These are phyloP conservation scores for Psittacula echo DNA, from an alignment of 2,797 vertebrate genomes.

Conservation along the genomic window DNA sequence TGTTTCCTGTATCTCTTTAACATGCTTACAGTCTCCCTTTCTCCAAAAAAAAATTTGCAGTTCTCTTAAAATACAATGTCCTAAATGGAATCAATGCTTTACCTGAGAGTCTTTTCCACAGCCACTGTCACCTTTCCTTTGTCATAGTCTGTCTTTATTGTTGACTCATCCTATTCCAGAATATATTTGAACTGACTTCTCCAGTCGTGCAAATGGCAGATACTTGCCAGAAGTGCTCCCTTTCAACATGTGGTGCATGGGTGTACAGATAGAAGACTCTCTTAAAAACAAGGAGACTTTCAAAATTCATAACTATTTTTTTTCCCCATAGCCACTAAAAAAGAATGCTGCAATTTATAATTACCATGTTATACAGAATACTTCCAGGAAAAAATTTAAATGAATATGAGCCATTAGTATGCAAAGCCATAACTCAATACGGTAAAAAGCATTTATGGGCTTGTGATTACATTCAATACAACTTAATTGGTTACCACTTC, in stretches of 20 bases:
- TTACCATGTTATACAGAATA: not conserved
- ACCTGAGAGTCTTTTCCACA: not conserved
- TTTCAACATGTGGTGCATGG: not conserved
- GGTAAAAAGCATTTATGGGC: not conserved
- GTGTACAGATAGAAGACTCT: not conserved
- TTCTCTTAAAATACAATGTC: not conserved
- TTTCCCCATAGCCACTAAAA: not conserved
- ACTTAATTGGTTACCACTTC: conserved; percentile 38
- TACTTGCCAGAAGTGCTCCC: not conserved
- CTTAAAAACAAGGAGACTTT: not conserved
- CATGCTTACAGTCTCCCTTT: not conserved
- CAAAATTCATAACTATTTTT: not conserved
- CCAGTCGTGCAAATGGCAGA: not conserved
- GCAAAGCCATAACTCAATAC: conserved; percentile 6
- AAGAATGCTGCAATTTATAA: not conserved
- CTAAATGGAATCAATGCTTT: not conserved
- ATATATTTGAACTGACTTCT: not conserved
- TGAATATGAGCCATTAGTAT: not conserved
- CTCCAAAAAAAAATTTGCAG: not conserved
- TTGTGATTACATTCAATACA: not conserved
- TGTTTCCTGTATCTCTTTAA: not conserved
- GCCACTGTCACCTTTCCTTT: not conserved
- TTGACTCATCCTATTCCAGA: not conserved
- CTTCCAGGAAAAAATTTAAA: not conserved
- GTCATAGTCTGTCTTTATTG: not conserved